Base-by-base conservation (phyloP, 1,140 invertebrate species). In the Drosophila kurseongensis region DNA sequence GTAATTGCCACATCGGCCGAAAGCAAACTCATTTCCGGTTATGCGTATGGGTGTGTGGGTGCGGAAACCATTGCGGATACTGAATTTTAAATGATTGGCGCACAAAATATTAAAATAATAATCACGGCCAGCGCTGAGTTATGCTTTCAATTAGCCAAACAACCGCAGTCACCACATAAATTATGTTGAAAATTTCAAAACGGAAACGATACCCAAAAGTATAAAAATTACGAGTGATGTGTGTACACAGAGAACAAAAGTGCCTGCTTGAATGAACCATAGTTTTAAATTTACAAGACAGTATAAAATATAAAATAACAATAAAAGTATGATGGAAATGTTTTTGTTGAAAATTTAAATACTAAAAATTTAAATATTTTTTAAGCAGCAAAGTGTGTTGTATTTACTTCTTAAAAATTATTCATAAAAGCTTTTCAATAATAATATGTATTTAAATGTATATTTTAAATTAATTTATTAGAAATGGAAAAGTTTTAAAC, bases 1-100 rank as follows among this genome's bases (percentile, higher is more conserved):
- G 61, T 75, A 67, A 81, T 79, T 86, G 69, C 65, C 65, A 79
- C 65, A 85, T 69, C 50, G 76, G 41, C 63, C 59, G 72, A 85
- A 80, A 78, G 69, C 78, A 81, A 88, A 79, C 82, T 86, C 82
- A 86, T 86, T 86, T 86, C 82, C 82, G 82, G 82, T 59, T 40
- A 59, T 80, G 72, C n/a, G n/a, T 16, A 35, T n/a, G 50, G 18
- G n/a, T 47, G 38, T 18, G 61, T 27, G 35, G 12, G 32, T 44
- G 68, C 29, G 35, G 27, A 52, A 44, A 66, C 73, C 72, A 41
- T 54, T 66, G 42, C 62, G 61, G 44, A 74, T 71, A 44, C 44
- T 63, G 75, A 57, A 86, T 81, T 82, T 86, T 62, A 78, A 88
- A 86, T 81, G 82, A 58, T 77, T 41, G 67, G 45, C 66, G 63